Evolutionary conservation across 1,140 invertebrate species (phyloP), one percentile per base, ranked within the genome.

Genomic region (Dendroctonus ponderosae): DNA sequence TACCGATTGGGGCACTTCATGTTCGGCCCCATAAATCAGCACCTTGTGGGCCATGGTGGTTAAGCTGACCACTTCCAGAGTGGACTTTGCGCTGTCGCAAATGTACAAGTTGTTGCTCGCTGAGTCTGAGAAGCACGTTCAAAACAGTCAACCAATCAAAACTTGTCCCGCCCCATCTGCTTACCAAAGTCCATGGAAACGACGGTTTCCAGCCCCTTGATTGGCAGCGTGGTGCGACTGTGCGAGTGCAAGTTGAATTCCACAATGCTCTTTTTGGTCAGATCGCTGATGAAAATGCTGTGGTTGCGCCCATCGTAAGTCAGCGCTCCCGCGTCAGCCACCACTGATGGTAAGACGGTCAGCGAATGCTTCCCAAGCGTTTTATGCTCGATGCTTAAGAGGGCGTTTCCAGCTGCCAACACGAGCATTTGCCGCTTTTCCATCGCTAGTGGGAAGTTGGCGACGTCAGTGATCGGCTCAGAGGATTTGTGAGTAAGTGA

Each of bases 61-160:
- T 12, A 90, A 53, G 64, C 75, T 85, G 9, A 81, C 52, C 5
- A 77, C 68, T 71, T 89, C 87, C 7, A 91, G 78, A 2, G 83
- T 82, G 6, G 78, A 79, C 12, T 80, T 78, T 2, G 82, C 79
- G 0, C 73, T 73, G 70, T 91, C 87, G 66, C 85, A 77, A 72
- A 87, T 84, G 72, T 90, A 91, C 0, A 92, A 74, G 67, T 86
- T 86, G 43, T 89, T 85, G 0, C 86, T 83, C 11, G 85, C 75
- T 67, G 85, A 79, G 78, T 91, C 90, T 82, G 39, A 40, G 49
- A 65, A 48, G 39, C 9, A 26, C 26, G 3, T 26, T 26, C 26
- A 49, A 48, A 49, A 8, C 12, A 61, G 8, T 53, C 41, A 62
- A 44, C 12, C 15, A 6, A n/a, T 49, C 15, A 8, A 56, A 56